Conservation (phyloP, 1,140 invertebrate genomes). For the Mya arenaria region DNA sequence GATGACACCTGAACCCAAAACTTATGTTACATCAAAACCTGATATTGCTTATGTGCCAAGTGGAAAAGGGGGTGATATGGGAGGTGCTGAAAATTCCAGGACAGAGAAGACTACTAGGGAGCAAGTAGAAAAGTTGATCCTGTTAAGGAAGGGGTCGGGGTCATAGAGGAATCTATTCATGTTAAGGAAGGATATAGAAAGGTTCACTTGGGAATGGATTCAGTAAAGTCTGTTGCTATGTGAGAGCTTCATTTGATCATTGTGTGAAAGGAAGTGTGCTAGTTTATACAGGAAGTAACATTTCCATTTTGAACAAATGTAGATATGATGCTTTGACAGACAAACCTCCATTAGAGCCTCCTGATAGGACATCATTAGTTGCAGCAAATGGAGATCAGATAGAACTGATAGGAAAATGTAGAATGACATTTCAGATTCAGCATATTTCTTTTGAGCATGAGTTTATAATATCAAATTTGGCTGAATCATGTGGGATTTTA, state of each 20-base stretch:
- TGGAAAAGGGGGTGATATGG: too few species aligned
- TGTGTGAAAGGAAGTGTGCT: slow-evolving; percentile 1
- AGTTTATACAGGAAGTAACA: slow-evolving; percentile 29
- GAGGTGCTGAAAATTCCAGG: too few species aligned
- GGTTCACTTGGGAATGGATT: too few species aligned
- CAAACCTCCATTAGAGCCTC: background rate
- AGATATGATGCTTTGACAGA: background rate
- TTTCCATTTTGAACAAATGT: background rate
- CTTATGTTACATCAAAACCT: background rate
- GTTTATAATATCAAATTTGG: slow-evolving; percentile 30
- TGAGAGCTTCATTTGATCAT: background rate
- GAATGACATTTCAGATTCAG: background rate
- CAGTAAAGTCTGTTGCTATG: slow-evolving; percentile 23
- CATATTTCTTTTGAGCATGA: background rate
- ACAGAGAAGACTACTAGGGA: too few species aligned
- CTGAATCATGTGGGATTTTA: slow-evolving; percentile 24
- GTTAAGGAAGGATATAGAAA: too few species aligned
- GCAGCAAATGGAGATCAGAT: background rate
- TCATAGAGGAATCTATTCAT: too few species aligned
- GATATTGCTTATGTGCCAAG: background rate
- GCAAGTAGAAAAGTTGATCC: too few species aligned
- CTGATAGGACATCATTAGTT: background rate
- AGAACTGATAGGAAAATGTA: background rate
- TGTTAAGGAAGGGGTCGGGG: too few species aligned
- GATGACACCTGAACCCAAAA: too few species aligned